Evolutionary conservation across 1,140 invertebrate genomes (phyloP).

Genomic region (Micrasema minimum): DNA sequence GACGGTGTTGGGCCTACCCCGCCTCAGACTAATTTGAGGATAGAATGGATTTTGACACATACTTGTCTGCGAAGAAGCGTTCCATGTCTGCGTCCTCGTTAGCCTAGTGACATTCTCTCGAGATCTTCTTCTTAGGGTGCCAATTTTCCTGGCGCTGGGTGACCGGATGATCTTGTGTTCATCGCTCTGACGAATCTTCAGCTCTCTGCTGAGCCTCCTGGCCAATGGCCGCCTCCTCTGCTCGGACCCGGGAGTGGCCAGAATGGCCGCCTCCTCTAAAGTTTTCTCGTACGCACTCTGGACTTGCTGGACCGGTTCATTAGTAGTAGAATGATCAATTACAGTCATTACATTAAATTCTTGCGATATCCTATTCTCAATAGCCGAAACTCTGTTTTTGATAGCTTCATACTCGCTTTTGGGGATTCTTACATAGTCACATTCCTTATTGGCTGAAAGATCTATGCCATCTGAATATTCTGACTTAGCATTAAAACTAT

Average conservation of each 20-base stretch:
- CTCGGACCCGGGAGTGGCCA: conserved; percentile 72
- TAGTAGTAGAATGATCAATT: conserved; percentile 59
- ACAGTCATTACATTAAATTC: conserved; percentile 73
- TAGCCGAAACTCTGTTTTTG: conserved; percentile 75
- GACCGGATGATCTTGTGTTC: conserved; percentile 79
- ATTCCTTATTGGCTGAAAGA: conserved; percentile 55
- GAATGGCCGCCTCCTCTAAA: conserved; percentile 72
- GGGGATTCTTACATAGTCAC: conserved; percentile 74
- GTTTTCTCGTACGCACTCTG: conserved; percentile 79
- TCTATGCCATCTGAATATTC: conserved; percentile 43
- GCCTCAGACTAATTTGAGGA: conserved; percentile 37
- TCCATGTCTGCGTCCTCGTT: conserved; percentile 52
- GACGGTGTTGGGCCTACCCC: conserved; percentile 49
- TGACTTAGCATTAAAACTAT: conserved; percentile 23
- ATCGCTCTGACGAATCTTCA: conserved; percentile 75
- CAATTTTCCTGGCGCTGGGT: conserved; percentile 83
- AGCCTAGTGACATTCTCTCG: conserved; percentile 61
- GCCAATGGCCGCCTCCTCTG: conserved; percentile 73
- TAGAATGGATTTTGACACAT: conserved; percentile 46
- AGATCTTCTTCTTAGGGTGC: conserved; percentile 75
- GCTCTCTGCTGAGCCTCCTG: conserved; percentile 74
- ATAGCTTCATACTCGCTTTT: conserved; percentile 81
- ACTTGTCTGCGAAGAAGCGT: conserved; percentile 42
- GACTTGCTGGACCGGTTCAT: conserved; percentile 66
- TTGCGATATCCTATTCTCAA: conserved; percentile 75